Evolutionary conservation across 1,140 invertebrate species (phyloP).

Genomic region (Euschistus heros): DNA sequence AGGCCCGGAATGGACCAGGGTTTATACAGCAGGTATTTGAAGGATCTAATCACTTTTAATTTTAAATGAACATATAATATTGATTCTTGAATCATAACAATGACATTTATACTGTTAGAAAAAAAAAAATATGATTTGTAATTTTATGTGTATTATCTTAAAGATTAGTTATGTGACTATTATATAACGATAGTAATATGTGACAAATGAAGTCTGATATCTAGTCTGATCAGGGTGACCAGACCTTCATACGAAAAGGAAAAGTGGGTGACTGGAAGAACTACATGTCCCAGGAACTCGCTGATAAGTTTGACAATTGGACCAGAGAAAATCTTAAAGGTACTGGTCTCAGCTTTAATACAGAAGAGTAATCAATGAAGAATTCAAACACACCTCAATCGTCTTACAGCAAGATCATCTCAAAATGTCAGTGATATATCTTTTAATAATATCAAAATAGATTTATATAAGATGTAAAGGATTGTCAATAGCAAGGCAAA

Average conservation of each 20-base stretch:
- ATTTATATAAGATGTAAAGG: too few species aligned
- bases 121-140: too few species aligned
- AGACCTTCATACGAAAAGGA: slow-evolving; percentile 67
- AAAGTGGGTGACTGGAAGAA: slow-evolving; percentile 76
- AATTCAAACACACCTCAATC: too few species aligned
- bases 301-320: slow-evolving; percentile 62
- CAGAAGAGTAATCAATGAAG: neutral
- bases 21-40: slow-evolving; percentile 32
- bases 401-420: too few species aligned
- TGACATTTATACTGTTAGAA: too few species aligned
- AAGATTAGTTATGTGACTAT: slow-evolving; percentile 26
- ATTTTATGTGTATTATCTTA: too few species aligned
- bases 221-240: slow-evolving; percentile 34
- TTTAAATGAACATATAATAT: too few species aligned
- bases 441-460: too few species aligned
- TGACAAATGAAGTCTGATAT: slow-evolving; percentile 34
- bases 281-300: slow-evolving; percentile 60
- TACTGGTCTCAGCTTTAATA: slow-evolving; percentile 26
- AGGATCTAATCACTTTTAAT: too few species aligned
- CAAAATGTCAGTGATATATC: too few species aligned
- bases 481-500: too few species aligned
- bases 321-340: slow-evolving; percentile 43
- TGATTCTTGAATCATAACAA: too few species aligned
- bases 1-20: slow-evolving; percentile 39
- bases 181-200: slow-evolving; percentile 38